Base-by-base conservation (phyloP, 2,888 invertebrate species). In the Tetrapedia diversipes region DNA sequence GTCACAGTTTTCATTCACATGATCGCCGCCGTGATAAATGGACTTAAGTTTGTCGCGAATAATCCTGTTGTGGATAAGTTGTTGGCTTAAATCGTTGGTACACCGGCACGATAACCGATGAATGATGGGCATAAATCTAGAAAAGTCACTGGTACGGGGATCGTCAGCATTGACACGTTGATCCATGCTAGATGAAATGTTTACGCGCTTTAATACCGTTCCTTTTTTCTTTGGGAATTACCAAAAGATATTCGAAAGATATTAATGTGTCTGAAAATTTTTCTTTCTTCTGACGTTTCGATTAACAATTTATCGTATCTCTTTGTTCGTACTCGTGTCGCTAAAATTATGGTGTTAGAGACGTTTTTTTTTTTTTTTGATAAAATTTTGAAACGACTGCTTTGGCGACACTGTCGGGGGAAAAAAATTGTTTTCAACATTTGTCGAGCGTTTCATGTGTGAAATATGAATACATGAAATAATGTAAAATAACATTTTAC, bases 1-100 rank as follows among this genome's bases (percentile, higher is more conserved):
- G 66, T 37, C 4, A 66, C 56, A 14, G 37, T n/a, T 66, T 47
- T 66, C 66, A 49, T 66, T 66, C 66, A 49, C 10, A 14, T 16
- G 4, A 4, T n/a, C n/a, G 27, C n/a, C 27, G 6, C 2, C 32
- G 8, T 14, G 47, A 39, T 14, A 19, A 41, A 16, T 22, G 54
- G 37, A 14, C 22, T 37, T 32, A 11, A 19, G 14, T 54, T 14
- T 24, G n/a, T 47, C 49, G 7, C 3, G 24, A 11, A 10, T 16
- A 32, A 60, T 45, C 14, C 8, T 32, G n/a, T 57, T n/a, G 11
- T 3, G 32, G 0, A 47, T 34, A 16, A n/a, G n/a, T 19, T n/a
- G 27, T 19, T 1, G 8, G 8, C n/a, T n/a, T n/a, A n/a, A n/a
- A n/a, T n/a, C n/a, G n/a, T 34, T 22, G 19, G 7, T 2, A 8